Base-by-base conservation (phyloP, 2,113 vertebrate species). In the Sinosuthora webbiana region DNA sequence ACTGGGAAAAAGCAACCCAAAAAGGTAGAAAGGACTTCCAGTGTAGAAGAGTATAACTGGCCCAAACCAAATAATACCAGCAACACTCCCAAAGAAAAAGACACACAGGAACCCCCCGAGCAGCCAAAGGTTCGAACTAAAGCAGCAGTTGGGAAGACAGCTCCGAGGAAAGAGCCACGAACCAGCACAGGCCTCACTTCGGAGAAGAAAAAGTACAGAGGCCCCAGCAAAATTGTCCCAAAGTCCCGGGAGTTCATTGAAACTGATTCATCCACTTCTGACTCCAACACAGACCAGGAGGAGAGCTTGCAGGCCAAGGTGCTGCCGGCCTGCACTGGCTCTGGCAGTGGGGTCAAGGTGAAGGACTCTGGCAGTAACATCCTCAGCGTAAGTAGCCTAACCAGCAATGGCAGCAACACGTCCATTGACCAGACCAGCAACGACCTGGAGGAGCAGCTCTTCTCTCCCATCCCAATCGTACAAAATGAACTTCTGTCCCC, bases 231-330 rank as follows among this genome's bases (percentile, higher is more conserved):
- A 98, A 99, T 98, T 50, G 98, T 98, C 35, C 99, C 99, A 13
- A 99, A 99, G 93, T 99, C 99, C 30, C 97, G 99, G 83, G 99
- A 99, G 97, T 99, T 99, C 96, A 99, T 99, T 41, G 99, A 99
- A 96, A 99, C 99, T 0, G 99, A 99, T 97, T 99, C 99, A 0
- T 99, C 99, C 39, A 99, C 99, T 28, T 99, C 99, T 5, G 99
- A 99, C 88, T 99, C 99, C 33, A 99, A 98, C 68, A 99, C 99
- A 4, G 99, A 99, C 71, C 97, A 99, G 18, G 99, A 99, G 91
- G 99, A 99, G 90, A 95, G 94, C 83, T 56, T 98, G 52, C 98
- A 98, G 80, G 96, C 98, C 15, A 99, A 99, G 97, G 96, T 94
- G 22, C 35, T 98, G 89, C 98, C 98, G 53, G 95, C 98, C 63